These are phyloP conservation scores for Yasuhikotakia modesta DNA, from an alignment of 2,797 vertebrate genomes.

Conservation along the genomic window DNA sequence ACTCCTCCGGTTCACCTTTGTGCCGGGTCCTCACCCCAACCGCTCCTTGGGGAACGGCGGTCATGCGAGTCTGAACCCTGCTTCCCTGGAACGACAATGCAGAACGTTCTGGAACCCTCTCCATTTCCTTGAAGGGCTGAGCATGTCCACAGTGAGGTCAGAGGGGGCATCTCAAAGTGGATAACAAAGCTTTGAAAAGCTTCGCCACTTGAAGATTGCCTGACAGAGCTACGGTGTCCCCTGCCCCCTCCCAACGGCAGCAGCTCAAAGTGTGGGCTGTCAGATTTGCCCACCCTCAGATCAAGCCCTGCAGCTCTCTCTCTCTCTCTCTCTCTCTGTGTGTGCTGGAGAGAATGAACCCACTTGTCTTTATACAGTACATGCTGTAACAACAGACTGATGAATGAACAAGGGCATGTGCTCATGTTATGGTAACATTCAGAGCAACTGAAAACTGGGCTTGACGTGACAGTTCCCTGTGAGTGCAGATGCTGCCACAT, in stretches of 20 bases:
- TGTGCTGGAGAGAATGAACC: constrained; percentile 53
- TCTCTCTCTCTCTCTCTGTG: constrained; percentile 60
- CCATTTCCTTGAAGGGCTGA: constrained; percentile 75
- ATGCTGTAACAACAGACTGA: constrained; percentile 55
- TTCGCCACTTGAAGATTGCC: constrained; percentile 82
- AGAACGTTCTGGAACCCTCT: constrained; percentile 74
- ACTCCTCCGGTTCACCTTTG: constrained; percentile 66
- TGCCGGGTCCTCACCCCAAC: constrained; percentile 65
- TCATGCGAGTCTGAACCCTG: constrained; percentile 74
- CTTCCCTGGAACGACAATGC: constrained; percentile 67
- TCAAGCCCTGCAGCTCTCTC: constrained; percentile 76
- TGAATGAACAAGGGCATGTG: constrained; percentile 50
- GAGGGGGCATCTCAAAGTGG: constrained; percentile 79
- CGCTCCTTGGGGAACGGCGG: constrained; percentile 77
- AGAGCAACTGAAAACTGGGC: not conserved
- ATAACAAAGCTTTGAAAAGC: constrained; percentile 77
- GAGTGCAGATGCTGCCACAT: not conserved
- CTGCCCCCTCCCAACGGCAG: constrained; percentile 40
- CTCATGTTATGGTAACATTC: constrained; percentile 42
- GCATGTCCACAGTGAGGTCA: constrained; percentile 75
- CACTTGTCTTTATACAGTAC: constrained; percentile 63
- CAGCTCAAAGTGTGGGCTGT: constrained; percentile 80
- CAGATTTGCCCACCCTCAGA: constrained; percentile 79
- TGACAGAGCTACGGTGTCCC: constrained; percentile 67
- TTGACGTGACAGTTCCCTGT: not conserved